phyloP scores from a whole-genome alignment of 1,140 invertebrate species.

The Dendrolimus kikuchii region DNA sequence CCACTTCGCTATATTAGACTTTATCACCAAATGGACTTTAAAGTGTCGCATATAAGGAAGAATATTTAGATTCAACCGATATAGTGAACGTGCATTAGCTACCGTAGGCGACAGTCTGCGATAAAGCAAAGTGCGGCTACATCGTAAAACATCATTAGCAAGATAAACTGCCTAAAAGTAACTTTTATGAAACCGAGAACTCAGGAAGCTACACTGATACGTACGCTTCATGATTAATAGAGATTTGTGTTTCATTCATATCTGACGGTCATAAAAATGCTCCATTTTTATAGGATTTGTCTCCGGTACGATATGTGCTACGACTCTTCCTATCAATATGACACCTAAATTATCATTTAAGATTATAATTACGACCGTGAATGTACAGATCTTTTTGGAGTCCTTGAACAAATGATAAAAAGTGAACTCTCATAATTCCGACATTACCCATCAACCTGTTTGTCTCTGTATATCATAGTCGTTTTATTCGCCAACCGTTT shows the following conservation, averaged over 20 bases:
- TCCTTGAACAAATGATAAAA: too few relatives aligned
- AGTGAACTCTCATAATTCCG: too few relatives aligned
- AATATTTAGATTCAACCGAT: slow-evolving; percentile 17
- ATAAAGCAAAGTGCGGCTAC: slow-evolving; percentile 49
- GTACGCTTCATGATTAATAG: slow-evolving; percentile 34
- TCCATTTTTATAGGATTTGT: too few relatives aligned
- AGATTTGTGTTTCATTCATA: not conserved
- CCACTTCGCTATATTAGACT: slow-evolving; percentile 27
- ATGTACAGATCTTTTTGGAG: too few relatives aligned
- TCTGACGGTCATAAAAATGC: too few relatives aligned
- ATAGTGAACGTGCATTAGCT: slow-evolving; percentile 37
- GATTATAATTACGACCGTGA: too few relatives aligned
- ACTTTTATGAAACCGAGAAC: slow-evolving; percentile 38
- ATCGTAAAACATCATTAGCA: slow-evolving; percentile 69
- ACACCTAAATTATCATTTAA: too few relatives aligned
- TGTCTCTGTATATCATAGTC: too few relatives aligned
- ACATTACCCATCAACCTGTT: too few relatives aligned
- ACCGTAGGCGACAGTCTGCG: slow-evolving; percentile 56
- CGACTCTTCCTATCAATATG: too few relatives aligned
- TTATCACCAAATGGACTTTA: slow-evolving; percentile 23
- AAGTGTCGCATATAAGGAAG: slow-evolving; percentile 16
- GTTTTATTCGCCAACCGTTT: too few relatives aligned
- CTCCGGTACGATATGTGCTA: too few relatives aligned
- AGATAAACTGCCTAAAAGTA: slow-evolving; percentile 64
- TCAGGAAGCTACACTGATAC: slow-evolving; percentile 43